Base-by-base conservation (phyloP, 2,113 vertebrate species). In the Corydoras sp. region DNA sequence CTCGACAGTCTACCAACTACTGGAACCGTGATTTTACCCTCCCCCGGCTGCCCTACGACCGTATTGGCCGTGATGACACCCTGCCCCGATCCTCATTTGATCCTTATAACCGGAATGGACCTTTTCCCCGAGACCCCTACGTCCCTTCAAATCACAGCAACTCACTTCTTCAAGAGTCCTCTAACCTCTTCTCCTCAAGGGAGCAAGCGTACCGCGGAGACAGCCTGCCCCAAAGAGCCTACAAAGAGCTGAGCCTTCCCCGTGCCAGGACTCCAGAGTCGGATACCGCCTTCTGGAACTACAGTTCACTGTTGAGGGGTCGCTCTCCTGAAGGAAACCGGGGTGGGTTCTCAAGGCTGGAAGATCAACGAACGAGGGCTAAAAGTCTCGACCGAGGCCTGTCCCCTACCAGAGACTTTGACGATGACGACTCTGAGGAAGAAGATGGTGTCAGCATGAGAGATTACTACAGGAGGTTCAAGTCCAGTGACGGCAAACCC, bases 391-490 rank as follows among this genome's bases (percentile, higher is more conserved):
- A 85, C 29, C 84, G 87, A 70, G 85, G 86, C 78, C 68, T 85
- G 72, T 87, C 87, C 32, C 84, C 85, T 0, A 9, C 83, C 49
- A 76, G 83, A 75, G 81, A 74, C 71, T 77, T 30, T 71, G 79
- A 30, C 10, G 62, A 75, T 6, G 73, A 88, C 3, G 62, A 72
- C 48, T 65, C 79, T 51, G 76, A 88, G 24, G 86, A 87, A 1
- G 86, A 88, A 4, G 86, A 93, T 50, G 76, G 87, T 9, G 61
- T 85, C 55, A 86, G 87, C 55, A 87, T 93, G 56, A 89, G 85
- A 64, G 93, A 94, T 73, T 92, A 93, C 13, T 94, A 94, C 29
- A 78, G 83, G 15, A 64, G 75, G 15, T 81, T 88, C 69, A 91
- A 89, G 82, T 82, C 81, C 0, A 88, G 92, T 54, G 61, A 65